Percentiles rank a stretch among this genome's conserved stretches.
Evolutionary conservation across 1,140 invertebrate species (phyloP).

Genomic region (Harlomillsia oculata): DNA sequence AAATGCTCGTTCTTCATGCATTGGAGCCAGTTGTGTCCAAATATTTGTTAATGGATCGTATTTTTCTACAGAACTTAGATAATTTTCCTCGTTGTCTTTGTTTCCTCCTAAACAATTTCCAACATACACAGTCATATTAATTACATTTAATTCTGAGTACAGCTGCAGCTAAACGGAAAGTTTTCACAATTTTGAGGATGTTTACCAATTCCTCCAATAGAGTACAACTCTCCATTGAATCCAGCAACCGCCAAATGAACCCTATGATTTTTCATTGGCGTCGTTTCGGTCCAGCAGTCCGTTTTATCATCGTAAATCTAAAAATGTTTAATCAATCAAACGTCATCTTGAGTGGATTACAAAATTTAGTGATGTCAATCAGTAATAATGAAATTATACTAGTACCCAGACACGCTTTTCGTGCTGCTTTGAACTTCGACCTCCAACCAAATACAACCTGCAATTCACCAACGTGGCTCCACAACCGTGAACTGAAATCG

Average conservation of each 20-base stretch:
- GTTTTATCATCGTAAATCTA: slow-evolving; percentile 36
- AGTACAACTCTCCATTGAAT: slow-evolving; percentile 37
- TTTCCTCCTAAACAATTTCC: slow-evolving; percentile 25
- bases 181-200: too few species aligned
- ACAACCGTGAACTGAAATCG: slow-evolving; percentile 36
- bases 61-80: slow-evolving; percentile 34
- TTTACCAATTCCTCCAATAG: slow-evolving; percentile 38
- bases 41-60: slow-evolving; percentile 34
- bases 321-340: slow-evolving; percentile 2
- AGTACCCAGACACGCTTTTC: slow-evolving; percentile 38
- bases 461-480: slow-evolving; percentile 36
- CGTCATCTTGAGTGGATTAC: too few species aligned
- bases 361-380: neutral
- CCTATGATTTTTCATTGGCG: slow-evolving; percentile 35
- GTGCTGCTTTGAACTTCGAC: slow-evolving; percentile 30
- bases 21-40: slow-evolving; percentile 36
- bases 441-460: slow-evolving; percentile 36
- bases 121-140: neutral
- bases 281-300: slow-evolving; percentile 35
- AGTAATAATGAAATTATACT: too few species aligned
- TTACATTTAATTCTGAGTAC: neutral
- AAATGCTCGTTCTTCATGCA: slow-evolving; percentile 38
- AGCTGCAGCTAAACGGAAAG: too few species aligned
- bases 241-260: slow-evolving; percentile 36
- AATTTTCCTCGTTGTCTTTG: slow-evolving; percentile 29